Evolutionary conservation across 2,797 vertebrate genomes (phyloP), one percentile per base, ranked within the genome.

Genomic region (Helarctos malayanus): DNA sequence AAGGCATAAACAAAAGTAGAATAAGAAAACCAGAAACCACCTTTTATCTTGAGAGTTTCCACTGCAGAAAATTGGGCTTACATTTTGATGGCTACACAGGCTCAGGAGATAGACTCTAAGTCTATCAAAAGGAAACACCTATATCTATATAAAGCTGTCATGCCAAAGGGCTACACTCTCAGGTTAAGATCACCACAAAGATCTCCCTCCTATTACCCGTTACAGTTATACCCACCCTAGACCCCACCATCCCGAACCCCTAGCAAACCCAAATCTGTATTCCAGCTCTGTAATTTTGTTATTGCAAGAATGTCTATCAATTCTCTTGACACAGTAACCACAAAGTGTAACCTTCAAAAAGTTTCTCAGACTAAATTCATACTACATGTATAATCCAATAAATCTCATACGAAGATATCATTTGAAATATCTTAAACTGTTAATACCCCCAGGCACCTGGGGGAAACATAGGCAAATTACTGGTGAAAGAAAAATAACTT

Each of bases 1-100:
- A 92, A 96, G 41, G 49, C 87, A 91, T 47, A 75, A 79, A 71
- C 52, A 87, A 92, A 87, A 68, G 41, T 25, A 83, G 41, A 92
- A 87, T 61, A 89, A 92, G 21, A 91, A 78, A 85, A 38, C 25
- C 54, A 41, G 29, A 95, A 96, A 52, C 12, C 38, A 92, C 73
- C 23, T 92, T 81, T 94, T 49, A 94, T 71, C 11, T 21, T 86
- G 5, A 79, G 13, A 32, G 9, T 54, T 63, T 56, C 47, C 7
- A 38, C 13, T 71, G 35, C 35, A 13, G 12, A 91, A 91, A 88
- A 91, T 0, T 47, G 8, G 79, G 32, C 7, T 79, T 87, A 71
- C 13, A 79, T 61, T 86, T 27, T 73, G 71, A 73, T 23, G 38
- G n/a, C 35, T 81, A 18, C 8, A 86, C 27, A 96, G 23, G 13